Conservation (phyloP, 2,797 vertebrate genomes). For the Tachyglossus aculeatus region DNA sequence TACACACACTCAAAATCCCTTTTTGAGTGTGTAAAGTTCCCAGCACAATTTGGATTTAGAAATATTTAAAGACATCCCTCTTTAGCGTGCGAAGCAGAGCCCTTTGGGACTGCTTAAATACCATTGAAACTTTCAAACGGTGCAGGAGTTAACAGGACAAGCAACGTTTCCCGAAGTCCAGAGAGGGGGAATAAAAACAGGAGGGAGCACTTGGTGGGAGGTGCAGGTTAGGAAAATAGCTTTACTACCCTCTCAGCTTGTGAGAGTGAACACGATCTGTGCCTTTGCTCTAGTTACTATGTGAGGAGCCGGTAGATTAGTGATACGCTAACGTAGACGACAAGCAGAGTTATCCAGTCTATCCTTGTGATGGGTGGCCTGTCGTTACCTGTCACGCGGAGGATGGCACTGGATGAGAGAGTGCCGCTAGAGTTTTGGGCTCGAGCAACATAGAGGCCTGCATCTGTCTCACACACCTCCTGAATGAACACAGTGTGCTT, state of each 20-base stretch:
- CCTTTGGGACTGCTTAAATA: conserved; percentile 1
- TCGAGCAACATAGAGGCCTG: conserved; percentile 74
- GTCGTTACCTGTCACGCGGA: conserved; percentile 78
- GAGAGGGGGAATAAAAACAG: conserved; percentile 2
- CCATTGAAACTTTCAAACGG: conserved; percentile 4
- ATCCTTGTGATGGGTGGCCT: conserved; percentile 69
- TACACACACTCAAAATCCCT: not conserved
- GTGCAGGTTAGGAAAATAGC: conserved; percentile 23
- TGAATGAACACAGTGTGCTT: conserved; percentile 80
- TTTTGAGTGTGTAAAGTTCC: conserved; percentile 12
- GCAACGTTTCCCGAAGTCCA: not conserved
- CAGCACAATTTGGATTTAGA: not conserved
- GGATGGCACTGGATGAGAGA: conserved; percentile 76
- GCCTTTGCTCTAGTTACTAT: conserved; percentile 39
- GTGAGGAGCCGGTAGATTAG: conserved; percentile 82
- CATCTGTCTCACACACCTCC: conserved; percentile 75
- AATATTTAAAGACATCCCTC: not conserved
- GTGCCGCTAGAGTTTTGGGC: conserved; percentile 75
- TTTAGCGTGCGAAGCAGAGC: conserved; percentile 27
- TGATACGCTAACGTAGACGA: conserved; percentile 80
- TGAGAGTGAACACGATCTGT: conserved; percentile 26
- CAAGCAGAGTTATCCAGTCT: conserved; percentile 79
- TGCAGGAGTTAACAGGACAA: conserved; percentile 35
- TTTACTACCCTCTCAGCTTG: not conserved
- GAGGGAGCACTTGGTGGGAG: conserved; percentile 30